phyloP scores from a whole-genome alignment of 2,797 vertebrate genomes.

The Sparidentex hasta region DNA sequence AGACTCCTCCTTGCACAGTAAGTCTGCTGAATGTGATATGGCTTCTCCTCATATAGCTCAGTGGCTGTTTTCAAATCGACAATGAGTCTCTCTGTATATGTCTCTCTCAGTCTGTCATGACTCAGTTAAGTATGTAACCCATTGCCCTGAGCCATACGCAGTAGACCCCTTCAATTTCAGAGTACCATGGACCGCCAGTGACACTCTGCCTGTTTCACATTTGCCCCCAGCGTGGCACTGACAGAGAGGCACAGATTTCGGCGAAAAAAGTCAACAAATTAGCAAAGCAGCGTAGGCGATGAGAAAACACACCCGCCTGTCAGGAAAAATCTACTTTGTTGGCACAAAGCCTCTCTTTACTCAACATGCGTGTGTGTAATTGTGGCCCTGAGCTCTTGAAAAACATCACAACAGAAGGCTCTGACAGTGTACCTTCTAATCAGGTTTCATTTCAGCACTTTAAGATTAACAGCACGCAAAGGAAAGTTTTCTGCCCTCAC shows the following conservation, averaged over 20 bases:
- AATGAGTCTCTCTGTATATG: background rate
- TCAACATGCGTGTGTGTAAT: slow-evolving; percentile 23
- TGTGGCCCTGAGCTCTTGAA: slow-evolving; percentile 22
- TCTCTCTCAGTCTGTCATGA: slow-evolving; percentile 19
- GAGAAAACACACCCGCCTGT: slow-evolving; percentile 11
- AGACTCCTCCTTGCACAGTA: too few species aligned
- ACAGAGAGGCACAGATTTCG: slow-evolving; percentile 10
- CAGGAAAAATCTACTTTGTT: slow-evolving; percentile 6
- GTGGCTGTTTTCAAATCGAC: slow-evolving; percentile 1
- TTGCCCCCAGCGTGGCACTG: background rate
- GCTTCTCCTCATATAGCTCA: background rate
- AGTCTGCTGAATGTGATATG: background rate
- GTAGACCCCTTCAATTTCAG: too few species aligned
- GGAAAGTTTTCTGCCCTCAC: slow-evolving; percentile 9
- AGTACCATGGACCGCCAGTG: slow-evolving; percentile 22
- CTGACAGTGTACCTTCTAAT: slow-evolving; percentile 20
- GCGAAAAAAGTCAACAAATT: slow-evolving; percentile 45
- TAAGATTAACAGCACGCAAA: slow-evolving; percentile 21
- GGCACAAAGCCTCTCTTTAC: slow-evolving; percentile 16
- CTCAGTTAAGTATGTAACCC: slow-evolving; percentile 30
- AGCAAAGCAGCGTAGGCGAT: slow-evolving; percentile 17
- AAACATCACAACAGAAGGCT: slow-evolving; percentile 20
- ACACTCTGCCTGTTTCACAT: slow-evolving; percentile 30
- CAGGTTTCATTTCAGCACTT: slow-evolving; percentile 14
- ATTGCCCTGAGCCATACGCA: too few species aligned